Evolutionary conservation across 1,140 invertebrate species (phyloP), one percentile per base, ranked within the genome.

Genomic region (Zaprionus africanus): DNA sequence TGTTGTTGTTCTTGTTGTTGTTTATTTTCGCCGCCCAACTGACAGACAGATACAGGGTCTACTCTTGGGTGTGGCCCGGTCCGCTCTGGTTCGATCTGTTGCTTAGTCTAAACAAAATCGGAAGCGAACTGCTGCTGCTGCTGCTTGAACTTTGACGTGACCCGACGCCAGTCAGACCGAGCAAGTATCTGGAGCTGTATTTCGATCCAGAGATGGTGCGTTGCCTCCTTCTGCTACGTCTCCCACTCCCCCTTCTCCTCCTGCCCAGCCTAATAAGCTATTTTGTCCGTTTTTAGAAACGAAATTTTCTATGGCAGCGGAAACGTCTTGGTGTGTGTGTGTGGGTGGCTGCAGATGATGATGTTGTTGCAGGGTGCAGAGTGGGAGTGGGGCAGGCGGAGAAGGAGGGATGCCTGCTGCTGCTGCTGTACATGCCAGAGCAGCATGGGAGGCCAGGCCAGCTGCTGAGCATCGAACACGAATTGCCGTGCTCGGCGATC

Each of bases 231-330:
- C 60, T 77, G 43, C 31, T 60, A 17, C 31, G 31, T 34, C 6
- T 43, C 17, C 28, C 4, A 64, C 28, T 69, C 7, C 78, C 2
- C 15, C 41, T 36, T 34, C 36, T 34, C 11, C 13, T 49, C 22
- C 31, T 13, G 62, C 31, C 70, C 78, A 70, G 77, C 70, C 81
- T 72, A 79, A 79, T 73, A 77, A 77, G 78, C 74, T 71, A 79
- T 85, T 85, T 86, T 79, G 67, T 88, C 85, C 85, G 85, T 74
- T 84, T 87, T 90, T 88, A 90, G 85, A 90, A 80, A 87, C 81
- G 46, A 51, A 74, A 77, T 84, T 81, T 81, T 84, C 75, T 90
- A 79, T 82, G 68, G 53, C 68, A 70, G 56, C 73, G 73, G 77
- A 81, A 78, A 64, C 62, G 60, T 78, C 36, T 62, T 46, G 41